Percentiles rank a stretch among this genome's conserved stretches.
These are phyloP conservation scores for Coecobrya sp. DNA, from an alignment of 2,888 invertebrate species.

Conservation along the genomic window DNA sequence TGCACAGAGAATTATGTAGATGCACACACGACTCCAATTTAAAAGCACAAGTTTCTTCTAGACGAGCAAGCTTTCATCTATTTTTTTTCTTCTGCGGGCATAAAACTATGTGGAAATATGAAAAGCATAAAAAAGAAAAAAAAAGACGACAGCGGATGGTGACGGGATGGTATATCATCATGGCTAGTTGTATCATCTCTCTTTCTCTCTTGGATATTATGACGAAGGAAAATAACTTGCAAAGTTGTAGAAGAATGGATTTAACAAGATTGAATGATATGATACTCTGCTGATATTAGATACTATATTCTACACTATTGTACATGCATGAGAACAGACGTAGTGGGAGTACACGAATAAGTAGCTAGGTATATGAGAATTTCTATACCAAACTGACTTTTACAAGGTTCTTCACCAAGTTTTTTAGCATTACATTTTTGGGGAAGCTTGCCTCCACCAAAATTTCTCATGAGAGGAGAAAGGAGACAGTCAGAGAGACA, in stretches of 20 bases:
- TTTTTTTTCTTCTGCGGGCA: not conserved
- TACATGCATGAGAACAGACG: not conserved
- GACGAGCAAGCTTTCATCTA: not conserved
- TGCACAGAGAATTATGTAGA: not conserved
- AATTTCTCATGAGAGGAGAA: constrained; percentile 59
- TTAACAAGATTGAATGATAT: constrained; percentile 16
- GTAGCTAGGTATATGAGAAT: not conserved
- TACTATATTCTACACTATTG: not conserved
- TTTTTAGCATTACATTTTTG: constrained; percentile 49
- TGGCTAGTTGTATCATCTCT: constrained; percentile 4
- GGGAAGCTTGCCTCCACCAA: constrained; percentile 28
- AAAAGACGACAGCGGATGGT: constrained; percentile 32
- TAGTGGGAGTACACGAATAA: constrained; percentile 29
- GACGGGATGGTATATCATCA: constrained; percentile 42
- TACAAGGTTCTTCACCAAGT: constrained; percentile 16
- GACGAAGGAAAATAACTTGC: not conserved
- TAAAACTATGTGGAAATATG: constrained; percentile 16
- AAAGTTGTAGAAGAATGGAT: not conserved
- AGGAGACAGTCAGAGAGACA: not conserved
- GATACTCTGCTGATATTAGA: constrained; percentile 30
- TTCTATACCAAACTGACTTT: constrained; percentile 47
- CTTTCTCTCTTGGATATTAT: not conserved
- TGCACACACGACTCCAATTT: constrained; percentile 20
- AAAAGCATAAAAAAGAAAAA: constrained; percentile 18
- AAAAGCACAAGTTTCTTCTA: constrained; percentile 24